Evolutionary conservation across 2,113 vertebrate species (phyloP).

Genomic region (Pterocles gutturalis): DNA sequence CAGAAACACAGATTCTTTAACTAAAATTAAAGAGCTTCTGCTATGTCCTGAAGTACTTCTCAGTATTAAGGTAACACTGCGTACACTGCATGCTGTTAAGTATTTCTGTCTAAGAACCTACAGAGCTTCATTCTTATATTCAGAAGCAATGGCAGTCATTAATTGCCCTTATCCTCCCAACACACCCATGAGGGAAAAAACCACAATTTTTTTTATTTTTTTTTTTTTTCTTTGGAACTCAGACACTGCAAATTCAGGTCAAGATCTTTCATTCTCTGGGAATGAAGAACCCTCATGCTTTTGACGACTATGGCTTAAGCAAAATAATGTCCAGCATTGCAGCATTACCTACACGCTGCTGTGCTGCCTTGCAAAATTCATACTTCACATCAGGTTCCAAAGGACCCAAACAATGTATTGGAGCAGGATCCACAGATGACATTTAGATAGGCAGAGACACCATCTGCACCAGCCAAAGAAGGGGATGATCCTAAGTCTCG

Average conservation of each 20-base stretch:
- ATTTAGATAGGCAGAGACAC: neutral
- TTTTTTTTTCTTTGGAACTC: neutral
- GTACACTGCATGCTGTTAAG: neutral
- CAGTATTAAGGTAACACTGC: neutral
- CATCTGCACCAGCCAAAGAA: neutral
- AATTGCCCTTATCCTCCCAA: neutral
- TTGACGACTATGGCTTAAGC: fast-evolving
- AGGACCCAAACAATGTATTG: neutral
- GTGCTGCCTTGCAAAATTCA: neutral
- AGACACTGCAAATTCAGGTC: neutral
- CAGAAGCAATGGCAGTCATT: neutral
- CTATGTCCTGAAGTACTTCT: neutral
- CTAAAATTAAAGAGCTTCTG: neutral
- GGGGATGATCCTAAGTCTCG: neutral
- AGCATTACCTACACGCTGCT: neutral
- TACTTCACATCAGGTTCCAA: neutral
- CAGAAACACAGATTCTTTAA: neutral
- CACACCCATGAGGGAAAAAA: neutral
- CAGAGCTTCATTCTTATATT: neutral
- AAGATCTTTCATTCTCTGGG: neutral
- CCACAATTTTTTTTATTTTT: neutral
- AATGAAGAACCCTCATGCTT: neutral
- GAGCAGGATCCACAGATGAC: neutral
- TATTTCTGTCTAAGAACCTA: neutral
- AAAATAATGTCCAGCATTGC: neutral